Base-by-base conservation (phyloP, 2,113 vertebrate genomes). In the Chionis minor region DNA sequence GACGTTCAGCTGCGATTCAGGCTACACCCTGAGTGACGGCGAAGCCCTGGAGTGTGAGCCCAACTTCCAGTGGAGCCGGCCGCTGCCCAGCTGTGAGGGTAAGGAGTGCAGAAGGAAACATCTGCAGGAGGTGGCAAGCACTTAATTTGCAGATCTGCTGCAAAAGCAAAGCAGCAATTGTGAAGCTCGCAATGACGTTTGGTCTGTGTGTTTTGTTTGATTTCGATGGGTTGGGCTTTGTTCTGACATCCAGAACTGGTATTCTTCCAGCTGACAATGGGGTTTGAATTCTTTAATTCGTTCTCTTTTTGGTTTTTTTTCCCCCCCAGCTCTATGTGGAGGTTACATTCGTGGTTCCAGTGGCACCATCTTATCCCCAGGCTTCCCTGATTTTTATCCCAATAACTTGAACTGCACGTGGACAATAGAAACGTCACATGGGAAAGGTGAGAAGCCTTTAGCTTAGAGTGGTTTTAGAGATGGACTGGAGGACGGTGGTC, bases 401-500 rank as follows among this genome's bases (percentile, higher is more conserved):
- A 99, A 99, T 97, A 99, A 99, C 97, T 96, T 99, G 97, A 99
- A 99, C 98, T 99, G 99, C 97, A 99, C 99, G 0, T 99, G 99
- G 99, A 97, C 99, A 4, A 99, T 99, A 40, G 99, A 99, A 97
- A 99, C 99, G 8, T 99, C 99, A 4, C 99, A 99, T 26, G 99
- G 99, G 89, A 99, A 99, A 99, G 99, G 99, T 99, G 93, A 97
- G 84, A 63, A 33, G 1, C 52, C 28, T 67, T 54, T 8, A 3
- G 49, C 49, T 51, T 13, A 24, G 75, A 3, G 62, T 2, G 30
- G 21, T 3, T 17, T 55, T 47, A 23, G 33, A 38, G 81, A 11
- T 27, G 35, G 20, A 0, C n/a, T 26, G 47, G 9, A 23, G 66
- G 45, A 16, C 1, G 7, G 4, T 33, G 44, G 22, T 40, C 44